Evolutionary conservation across 2,113 vertebrate genomes (phyloP).

Genomic region (Athene noctua): DNA sequence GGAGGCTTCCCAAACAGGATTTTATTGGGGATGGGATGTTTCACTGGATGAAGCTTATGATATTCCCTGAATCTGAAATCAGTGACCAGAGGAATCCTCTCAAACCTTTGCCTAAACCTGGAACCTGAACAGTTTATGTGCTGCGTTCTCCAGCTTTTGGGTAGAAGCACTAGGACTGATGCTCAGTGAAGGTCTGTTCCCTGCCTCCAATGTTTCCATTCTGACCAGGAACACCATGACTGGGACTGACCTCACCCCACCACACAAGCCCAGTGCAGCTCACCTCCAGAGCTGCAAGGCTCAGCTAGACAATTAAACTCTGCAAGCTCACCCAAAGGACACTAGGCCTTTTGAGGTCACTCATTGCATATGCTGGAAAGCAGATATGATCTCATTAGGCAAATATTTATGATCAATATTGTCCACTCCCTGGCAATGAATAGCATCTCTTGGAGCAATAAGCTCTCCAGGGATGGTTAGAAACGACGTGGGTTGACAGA

Average conservation of each 20-base stretch:
- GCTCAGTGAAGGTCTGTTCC: background rate
- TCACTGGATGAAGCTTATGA: background rate
- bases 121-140: background rate
- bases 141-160: background rate
- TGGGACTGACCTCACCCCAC: background rate
- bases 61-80: background rate
- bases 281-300: background rate
- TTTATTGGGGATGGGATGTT: background rate
- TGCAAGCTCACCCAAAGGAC: conserved; percentile 24
- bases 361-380: background rate
- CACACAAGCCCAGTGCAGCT: background rate
- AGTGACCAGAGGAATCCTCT: background rate
- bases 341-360: background rate
- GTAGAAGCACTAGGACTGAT: background rate
- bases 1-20: background rate
- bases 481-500: background rate
- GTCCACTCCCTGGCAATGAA: background rate
- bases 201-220: background rate
- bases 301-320: background rate
- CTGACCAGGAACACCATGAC: background rate
- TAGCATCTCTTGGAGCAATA: background rate
- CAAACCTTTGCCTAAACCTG: background rate
- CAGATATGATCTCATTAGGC: conserved; percentile 38
- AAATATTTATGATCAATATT: conserved; percentile 53
- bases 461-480: background rate